Conservation (phyloP, 2,888 invertebrate species). For the Drosophila ustulata region DNA sequence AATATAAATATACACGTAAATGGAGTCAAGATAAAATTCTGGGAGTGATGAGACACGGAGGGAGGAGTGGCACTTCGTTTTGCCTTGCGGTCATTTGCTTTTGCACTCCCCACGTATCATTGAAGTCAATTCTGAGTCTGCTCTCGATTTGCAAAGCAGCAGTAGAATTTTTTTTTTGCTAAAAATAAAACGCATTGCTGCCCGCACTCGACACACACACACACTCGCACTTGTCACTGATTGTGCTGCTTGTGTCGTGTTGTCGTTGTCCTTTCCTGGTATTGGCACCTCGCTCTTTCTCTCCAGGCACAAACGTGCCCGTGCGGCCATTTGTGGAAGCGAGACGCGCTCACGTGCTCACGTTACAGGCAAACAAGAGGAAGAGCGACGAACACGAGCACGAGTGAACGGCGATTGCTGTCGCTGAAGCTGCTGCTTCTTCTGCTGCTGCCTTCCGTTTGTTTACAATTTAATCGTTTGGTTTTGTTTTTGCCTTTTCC, state of each 20-base stretch:
- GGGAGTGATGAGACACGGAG: not conserved
- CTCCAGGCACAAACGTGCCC: conserved; percentile 24
- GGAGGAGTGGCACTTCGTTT: conserved; percentile 48
- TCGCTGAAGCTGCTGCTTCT: conserved; percentile 17
- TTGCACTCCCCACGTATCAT: conserved; percentile 47
- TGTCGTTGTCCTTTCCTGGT: conserved; percentile 44
- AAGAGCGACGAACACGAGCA: conserved; percentile 32
- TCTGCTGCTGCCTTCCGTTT: conserved; percentile 45
- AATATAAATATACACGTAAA: conserved; percentile 11
- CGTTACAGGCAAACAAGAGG: conserved; percentile 51
- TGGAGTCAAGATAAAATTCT: not conserved
- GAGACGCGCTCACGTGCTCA: conserved; percentile 71
- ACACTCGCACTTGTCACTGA: conserved; percentile 33
- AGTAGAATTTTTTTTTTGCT: conserved; percentile 56
- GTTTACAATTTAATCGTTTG: conserved; percentile 66
- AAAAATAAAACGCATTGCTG: conserved; percentile 69
- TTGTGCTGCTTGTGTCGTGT: conserved; percentile 36
- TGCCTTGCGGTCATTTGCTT: conserved; percentile 67
- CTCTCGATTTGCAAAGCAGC: conserved; percentile 69
- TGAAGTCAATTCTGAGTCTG: conserved; percentile 39
- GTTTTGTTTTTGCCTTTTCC: conserved; percentile 56
- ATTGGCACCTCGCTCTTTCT: conserved; percentile 25
- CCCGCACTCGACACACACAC: conserved; percentile 8
- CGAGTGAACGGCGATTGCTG: conserved; percentile 45
- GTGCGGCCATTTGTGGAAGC: conserved; percentile 47